Base-by-base conservation (phyloP, 2,888 invertebrate species). In the Eupithecia pulchellata region DNA sequence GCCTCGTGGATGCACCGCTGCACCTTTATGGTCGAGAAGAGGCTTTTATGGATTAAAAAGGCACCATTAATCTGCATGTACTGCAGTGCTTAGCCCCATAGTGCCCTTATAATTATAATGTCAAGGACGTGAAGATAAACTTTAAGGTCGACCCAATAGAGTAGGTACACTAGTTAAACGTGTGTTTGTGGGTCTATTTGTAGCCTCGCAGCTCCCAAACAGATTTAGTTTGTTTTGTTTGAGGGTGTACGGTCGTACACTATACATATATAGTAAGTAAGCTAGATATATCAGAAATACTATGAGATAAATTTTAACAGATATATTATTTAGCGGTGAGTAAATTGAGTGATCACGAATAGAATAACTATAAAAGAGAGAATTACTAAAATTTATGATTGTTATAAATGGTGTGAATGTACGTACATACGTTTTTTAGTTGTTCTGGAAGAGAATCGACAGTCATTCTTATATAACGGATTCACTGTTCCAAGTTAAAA, bases 1-100 rank as follows among this genome's bases (percentile, higher is more conserved):
- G 61, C 77, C 74, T 79, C 75, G 64, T 79, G 81, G 84, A 82
- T 84, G 81, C 84, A 76, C 73, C 60, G 47, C 80, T 60, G 58
- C 27, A 67, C 66, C 58, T 68, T 63, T 36, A n/a, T n/a, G 32
- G 30, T n/a, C 27, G n/a, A 34, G n/a, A 25, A 20, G 11, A 34
- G 61, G 34, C 61, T 61, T 61, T 61, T 61, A 61, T 34, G 36
- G 25, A 60, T 60, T 32, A 20, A 61, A 61, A 25, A 61, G 34
- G 20, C 55, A 27, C 30, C 32, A 36, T 61, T 61, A 61, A 61
- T 61, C 9, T 34, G 30, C 30, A 32, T n/a, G 3, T 8, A 30
- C 2, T 42, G 34, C 5, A 20, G 25, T 34, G n/a, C 8, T 42
- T 42, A 1, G 4, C 11, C 11, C n/a, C 14, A 14, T 25, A 32